Evolutionary conservation across 1,140 invertebrate species (phyloP).

Genomic region (Drosophila truncata): DNA sequence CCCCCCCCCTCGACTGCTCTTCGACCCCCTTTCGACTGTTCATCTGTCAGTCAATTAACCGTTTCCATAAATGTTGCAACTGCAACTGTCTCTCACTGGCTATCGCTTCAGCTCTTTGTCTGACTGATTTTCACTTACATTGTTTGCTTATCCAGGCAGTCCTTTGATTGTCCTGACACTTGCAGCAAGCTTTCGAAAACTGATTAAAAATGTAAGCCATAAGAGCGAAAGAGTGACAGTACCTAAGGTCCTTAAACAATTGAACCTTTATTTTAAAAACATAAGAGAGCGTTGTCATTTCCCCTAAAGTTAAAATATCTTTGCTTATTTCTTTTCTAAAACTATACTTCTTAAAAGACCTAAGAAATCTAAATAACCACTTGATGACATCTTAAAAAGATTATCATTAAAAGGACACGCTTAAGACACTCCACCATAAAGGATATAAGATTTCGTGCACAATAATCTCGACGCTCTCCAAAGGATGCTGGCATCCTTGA

Average conservation of each 20-base stretch:
- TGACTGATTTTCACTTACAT: constrained; percentile 47
- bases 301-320: too few species aligned
- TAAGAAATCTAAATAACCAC: constrained; percentile 8
- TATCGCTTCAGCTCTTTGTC: constrained; percentile 17
- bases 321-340: too few species aligned
- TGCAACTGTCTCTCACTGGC: constrained; percentile 44
- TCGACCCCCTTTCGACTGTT: constrained; percentile 30
- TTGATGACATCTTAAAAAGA: constrained; percentile 33
- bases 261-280: too few species aligned
- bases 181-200: constrained; percentile 10
- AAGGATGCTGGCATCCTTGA: constrained; percentile 24
- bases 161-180: constrained; percentile 16
- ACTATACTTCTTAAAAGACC: too few species aligned
- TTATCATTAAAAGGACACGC: not conserved
- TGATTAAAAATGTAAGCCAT: constrained; percentile 31
- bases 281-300: too few species aligned
- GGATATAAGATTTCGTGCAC: constrained; percentile 20
- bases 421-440: constrained; percentile 1
- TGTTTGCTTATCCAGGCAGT: constrained; percentile 23
- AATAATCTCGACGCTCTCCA: constrained; percentile 13
- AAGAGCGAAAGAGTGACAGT: not conserved
- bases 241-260: not conserved
- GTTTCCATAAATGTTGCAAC: constrained; percentile 66
- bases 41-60: constrained; percentile 75
- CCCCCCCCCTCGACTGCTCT: not conserved